Conservation (phyloP, 2,797 vertebrate genomes). For the Oryzias dopingdopingensis region DNA sequence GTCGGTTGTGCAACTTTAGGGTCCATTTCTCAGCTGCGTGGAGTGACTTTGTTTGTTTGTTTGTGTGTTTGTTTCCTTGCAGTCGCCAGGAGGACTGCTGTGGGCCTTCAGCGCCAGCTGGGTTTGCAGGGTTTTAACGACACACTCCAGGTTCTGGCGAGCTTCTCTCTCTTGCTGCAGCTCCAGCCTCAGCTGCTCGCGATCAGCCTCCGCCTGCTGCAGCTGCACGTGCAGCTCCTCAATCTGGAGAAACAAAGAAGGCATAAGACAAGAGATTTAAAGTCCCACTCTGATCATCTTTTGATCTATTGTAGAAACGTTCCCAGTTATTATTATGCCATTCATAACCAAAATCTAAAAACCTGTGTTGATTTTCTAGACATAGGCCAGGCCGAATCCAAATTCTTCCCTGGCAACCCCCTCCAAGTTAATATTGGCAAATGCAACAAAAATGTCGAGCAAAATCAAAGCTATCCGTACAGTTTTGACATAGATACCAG, state of each 20-base stretch:
- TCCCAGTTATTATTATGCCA: too few species aligned
- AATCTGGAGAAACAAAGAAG: slow-evolving; percentile 73
- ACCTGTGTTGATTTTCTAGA: too few species aligned
- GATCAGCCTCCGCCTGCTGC: slow-evolving; percentile 89
- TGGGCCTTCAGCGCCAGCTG: slow-evolving; percentile 85
- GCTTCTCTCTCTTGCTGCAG: slow-evolving; percentile 90
- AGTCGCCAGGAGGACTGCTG: slow-evolving; percentile 37
- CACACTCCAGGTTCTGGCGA: slow-evolving; percentile 89
- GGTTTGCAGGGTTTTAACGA: slow-evolving; percentile 91
- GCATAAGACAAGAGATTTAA: neutral
- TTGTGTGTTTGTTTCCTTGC: slow-evolving; percentile 35
- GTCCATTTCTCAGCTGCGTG: slow-evolving; percentile 56
- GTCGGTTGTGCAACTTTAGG: slow-evolving; percentile 57
- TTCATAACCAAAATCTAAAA: too few species aligned
- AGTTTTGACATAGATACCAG: too few species aligned
- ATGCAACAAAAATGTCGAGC: too few species aligned
- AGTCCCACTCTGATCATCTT: too few species aligned
- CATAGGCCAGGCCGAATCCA: too few species aligned
- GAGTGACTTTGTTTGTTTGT: slow-evolving; percentile 57
- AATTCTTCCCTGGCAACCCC: too few species aligned
- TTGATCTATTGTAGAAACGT: too few species aligned
- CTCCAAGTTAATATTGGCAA: too few species aligned
- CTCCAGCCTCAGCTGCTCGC: slow-evolving; percentile 89
- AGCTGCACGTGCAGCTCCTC: slow-evolving; percentile 92
- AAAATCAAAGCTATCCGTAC: too few species aligned